Evolutionary conservation across 2,797 vertebrate genomes (phyloP), one percentile per base, ranked within the genome.

Genomic region (Paguma larvata): DNA sequence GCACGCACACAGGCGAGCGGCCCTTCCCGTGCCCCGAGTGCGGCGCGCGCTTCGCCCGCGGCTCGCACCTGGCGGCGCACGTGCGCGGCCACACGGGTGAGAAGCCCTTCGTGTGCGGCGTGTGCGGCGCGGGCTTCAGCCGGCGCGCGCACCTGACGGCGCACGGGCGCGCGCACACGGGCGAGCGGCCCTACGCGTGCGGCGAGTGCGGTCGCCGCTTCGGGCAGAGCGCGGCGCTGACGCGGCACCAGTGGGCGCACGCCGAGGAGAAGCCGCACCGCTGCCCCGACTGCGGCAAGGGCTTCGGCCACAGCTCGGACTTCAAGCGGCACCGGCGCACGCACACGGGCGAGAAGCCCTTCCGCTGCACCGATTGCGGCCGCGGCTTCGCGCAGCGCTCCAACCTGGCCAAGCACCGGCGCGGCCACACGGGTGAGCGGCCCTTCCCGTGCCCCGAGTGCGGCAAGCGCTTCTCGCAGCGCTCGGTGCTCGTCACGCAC

Each of bases 1-100:
- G 98, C 95, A 98, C 98, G 3, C 98, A 98, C 97, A 98, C 98
- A 0, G 97, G 98, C 48, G 98, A 98, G 95, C 96, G 97, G 85
- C 97, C 98, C 62, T 98, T 98, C 89, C 97, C 97, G 0, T 98
- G 98, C 80, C 97, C 98, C 0, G 97, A 98, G 96, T 98, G 98
- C 21, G 98, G 98, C 1, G 98, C 98, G 4, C 97, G 98, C 89
- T 98, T 98, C 25, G 98, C 98, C 51, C 97, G 97, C 0, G 97
- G 98, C 77, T 98, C 97, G 11, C 98, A 98, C 88, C 82, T 98
- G 30, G 97, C 97, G 13, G 98, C 95, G 34, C 98, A 98, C 44
- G 97, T 98, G 41, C 96, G 98, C 1, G 97, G 98, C 18, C 98
- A 98, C 89, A 98, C 98, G 0, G 97, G 98, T 2, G 98, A 98